phyloP scores from a whole-genome alignment of 2,888 invertebrate genomes.

The Gastracanthus pulcherrimus region DNA sequence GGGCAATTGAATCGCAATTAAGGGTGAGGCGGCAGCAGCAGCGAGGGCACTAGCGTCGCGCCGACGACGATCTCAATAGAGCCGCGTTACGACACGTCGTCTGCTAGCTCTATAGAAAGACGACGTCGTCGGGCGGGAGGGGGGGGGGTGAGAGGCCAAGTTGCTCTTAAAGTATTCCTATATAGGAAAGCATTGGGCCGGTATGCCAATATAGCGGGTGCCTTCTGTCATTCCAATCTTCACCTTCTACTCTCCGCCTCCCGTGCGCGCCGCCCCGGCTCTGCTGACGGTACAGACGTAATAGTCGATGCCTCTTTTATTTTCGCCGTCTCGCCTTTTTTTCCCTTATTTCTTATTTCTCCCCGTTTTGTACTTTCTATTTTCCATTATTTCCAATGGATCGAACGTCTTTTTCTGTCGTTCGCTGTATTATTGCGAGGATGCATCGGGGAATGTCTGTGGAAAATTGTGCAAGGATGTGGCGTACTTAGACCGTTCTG shows the following conservation, averaged over 20 bases:
- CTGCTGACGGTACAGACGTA: neutral
- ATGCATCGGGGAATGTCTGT: neutral
- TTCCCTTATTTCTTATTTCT: neutral
- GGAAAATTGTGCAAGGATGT: no score
- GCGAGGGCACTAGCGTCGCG: neutral
- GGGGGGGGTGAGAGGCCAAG: no score
- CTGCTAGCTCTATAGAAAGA: neutral
- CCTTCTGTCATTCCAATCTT: conserved; percentile 68
- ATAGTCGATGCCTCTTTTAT: conserved; percentile 7
- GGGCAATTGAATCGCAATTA: conserved; percentile 56
- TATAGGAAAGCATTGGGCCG: conserved; percentile 65
- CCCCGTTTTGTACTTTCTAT: neutral
- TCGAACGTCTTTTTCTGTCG: neutral
- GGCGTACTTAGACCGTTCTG: neutral
- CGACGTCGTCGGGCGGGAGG: conserved; percentile 54
- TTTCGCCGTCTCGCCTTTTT: neutral
- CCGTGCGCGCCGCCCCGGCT: neutral
- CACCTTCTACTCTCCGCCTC: conserved; percentile 36
- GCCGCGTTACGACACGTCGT: conserved; percentile 53
- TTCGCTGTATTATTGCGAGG: neutral
- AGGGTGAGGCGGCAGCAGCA: neutral
- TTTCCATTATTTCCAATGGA: conserved; percentile 14
- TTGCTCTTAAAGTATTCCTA: conserved; percentile 76
- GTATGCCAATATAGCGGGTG: conserved; percentile 75
- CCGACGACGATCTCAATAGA: conserved; percentile 52